Percentiles rank a stretch among this genome's conserved stretches.
These are phyloP conservation scores for Labroides dimidiatus DNA, from an alignment of 2,797 vertebrate species.

Conservation along the genomic window DNA sequence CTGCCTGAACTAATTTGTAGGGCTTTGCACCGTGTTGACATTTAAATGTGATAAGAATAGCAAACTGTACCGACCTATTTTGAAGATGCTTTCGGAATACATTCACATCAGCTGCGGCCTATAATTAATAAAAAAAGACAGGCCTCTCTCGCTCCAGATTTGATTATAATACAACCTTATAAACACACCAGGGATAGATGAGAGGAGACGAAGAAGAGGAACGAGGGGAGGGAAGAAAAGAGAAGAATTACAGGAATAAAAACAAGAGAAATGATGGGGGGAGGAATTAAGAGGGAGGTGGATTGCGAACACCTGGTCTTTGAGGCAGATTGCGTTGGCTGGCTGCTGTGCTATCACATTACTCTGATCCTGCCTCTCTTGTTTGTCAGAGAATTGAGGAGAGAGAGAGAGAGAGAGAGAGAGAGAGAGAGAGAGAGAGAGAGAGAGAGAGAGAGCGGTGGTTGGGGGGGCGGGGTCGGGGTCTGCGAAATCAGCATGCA, in stretches of 20 bases:
- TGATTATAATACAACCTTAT: constrained; percentile 99
- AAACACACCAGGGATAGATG: constrained; percentile 93
- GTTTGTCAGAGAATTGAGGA: constrained; percentile 87
- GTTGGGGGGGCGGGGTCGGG: constrained; percentile 82
- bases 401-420: constrained; percentile 37
- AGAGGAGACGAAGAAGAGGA: constrained; percentile 70
- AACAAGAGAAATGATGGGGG: constrained; percentile 90
- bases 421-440: constrained; percentile 43
- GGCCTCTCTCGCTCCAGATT: constrained; percentile 95
- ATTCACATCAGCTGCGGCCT: constrained; percentile 93
- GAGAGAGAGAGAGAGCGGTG: constrained; percentile 41
- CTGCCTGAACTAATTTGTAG: constrained; percentile 93
- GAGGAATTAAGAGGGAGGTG: constrained; percentile 97
- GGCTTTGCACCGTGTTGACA: constrained; percentile 93
- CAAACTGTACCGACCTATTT: constrained; percentile 91
- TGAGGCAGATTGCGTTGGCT: constrained; percentile 99
- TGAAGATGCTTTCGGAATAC: constrained; percentile 90
- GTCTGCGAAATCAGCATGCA: constrained; percentile 99
- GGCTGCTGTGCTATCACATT: constrained; percentile 98
- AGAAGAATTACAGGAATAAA: constrained; percentile 84
- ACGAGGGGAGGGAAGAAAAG: constrained; percentile 72
- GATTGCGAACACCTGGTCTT: constrained; percentile 99
- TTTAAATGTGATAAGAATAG: constrained; percentile 94
- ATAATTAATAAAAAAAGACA: constrained; percentile 99
- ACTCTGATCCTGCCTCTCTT: constrained; percentile 93